Conservation (phyloP, 2,113 vertebrate species). For the Cnemophilus loriae region DNA sequence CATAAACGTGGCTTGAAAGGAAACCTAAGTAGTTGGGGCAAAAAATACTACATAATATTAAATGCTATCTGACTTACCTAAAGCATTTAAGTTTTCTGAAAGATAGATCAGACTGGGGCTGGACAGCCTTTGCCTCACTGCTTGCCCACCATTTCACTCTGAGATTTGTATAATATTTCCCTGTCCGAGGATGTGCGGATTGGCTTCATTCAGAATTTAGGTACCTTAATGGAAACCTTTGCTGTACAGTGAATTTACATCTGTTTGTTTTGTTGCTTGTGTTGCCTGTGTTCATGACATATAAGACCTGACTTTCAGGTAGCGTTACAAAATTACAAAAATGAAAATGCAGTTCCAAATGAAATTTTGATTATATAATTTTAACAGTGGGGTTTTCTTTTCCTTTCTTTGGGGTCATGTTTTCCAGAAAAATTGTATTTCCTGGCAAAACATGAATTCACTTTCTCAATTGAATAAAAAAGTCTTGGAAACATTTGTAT, state of each 20-base stretch:
- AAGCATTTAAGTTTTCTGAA: neutral
- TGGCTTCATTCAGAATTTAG: neutral
- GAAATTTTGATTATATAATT: neutral
- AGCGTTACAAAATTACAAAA: neutral
- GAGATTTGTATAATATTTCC: neutral
- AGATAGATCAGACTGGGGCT: neutral
- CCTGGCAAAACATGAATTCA: neutral
- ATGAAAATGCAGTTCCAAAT: neutral
- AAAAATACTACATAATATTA: neutral
- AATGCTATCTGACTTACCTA: neutral
- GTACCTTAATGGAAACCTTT: neutral
- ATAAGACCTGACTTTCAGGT: neutral
- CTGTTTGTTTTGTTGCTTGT: neutral
- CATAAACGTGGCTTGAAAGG: neutral
- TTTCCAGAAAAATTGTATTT: neutral
- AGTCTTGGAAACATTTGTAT: neutral
- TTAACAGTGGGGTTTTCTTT: accelerated
- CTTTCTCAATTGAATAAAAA: neutral
- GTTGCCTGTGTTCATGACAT: neutral
- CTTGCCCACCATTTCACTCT: neutral
- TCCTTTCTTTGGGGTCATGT: neutral
- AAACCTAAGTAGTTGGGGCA: neutral
- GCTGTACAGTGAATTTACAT: neutral
- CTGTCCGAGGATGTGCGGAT: accelerated
- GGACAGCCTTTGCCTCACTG: neutral